phyloP scores from a whole-genome alignment of 2,113 vertebrate species.

The Climacteris rufus region DNA sequence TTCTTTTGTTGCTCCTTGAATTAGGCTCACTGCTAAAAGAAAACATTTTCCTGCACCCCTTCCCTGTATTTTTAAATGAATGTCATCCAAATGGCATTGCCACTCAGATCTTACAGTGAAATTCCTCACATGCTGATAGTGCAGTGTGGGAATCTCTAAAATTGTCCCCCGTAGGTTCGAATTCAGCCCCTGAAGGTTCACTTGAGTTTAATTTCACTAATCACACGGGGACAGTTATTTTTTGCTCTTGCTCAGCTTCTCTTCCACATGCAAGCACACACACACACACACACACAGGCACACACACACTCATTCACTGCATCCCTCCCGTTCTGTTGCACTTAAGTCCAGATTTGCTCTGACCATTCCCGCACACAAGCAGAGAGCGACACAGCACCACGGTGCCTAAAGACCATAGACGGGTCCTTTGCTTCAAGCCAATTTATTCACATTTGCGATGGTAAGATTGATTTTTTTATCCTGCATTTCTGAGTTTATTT shows the following conservation, averaged over 20 bases:
- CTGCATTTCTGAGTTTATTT: slow-evolving; percentile 79
- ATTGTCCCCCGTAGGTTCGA: not conserved
- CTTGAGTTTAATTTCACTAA: slow-evolving; percentile 49
- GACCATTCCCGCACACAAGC: not conserved
- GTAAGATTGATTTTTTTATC: slow-evolving; percentile 74
- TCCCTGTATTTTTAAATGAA: not conserved
- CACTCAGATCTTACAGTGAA: not conserved
- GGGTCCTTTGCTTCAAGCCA: not conserved
- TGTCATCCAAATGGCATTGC: not conserved
- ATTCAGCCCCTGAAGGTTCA: slow-evolving; percentile 15
- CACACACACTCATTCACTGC: not conserved
- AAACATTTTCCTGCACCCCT: not conserved
- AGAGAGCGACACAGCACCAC: not conserved
- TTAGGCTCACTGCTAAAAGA: not conserved
- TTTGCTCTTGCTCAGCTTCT: not conserved
- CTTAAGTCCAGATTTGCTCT: slow-evolving; percentile 25
- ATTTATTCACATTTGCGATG: slow-evolving; percentile 14
- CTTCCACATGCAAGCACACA: not conserved
- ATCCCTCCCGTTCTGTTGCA: slow-evolving; percentile 9
- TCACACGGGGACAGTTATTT: slow-evolving; percentile 12
- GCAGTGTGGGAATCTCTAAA: not conserved
- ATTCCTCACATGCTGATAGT: not conserved
- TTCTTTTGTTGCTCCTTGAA: not conserved
- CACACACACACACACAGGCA: not conserved
- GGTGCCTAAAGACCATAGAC: not conserved